Evolutionary conservation across 2,888 invertebrate genomes (phyloP).

Genomic region (Yponomeuta sedellus): DNA sequence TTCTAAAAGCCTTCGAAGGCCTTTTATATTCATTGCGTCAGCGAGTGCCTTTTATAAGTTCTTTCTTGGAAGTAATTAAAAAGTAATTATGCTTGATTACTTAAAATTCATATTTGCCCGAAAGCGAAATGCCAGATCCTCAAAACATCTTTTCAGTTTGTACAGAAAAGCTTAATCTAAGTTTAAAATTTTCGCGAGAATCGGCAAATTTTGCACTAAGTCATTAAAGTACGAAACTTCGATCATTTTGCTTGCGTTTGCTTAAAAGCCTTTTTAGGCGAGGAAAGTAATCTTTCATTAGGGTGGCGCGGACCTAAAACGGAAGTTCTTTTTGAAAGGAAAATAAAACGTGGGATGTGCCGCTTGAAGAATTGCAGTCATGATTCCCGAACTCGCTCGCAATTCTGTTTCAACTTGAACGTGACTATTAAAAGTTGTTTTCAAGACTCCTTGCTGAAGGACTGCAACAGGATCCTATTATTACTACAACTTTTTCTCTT

Average conservation of each 20-base stretch:
- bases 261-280: slow-evolving; percentile 76
- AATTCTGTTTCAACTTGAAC: slow-evolving; percentile 20
- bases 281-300: slow-evolving; percentile 76
- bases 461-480: too few species aligned
- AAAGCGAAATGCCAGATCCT: slow-evolving; percentile 54
- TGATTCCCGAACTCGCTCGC: not conserved
- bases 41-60: slow-evolving; percentile 28
- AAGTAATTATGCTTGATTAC: slow-evolving; percentile 68
- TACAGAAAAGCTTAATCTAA: slow-evolving; percentile 75
- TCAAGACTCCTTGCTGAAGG: too few species aligned
- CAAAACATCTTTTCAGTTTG: slow-evolving; percentile 65
- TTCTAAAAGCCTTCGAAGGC: slow-evolving; percentile 15
- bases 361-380: too few species aligned
- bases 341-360: slow-evolving; percentile 73
- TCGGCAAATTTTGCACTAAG: slow-evolving; percentile 76
- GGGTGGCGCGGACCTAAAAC: slow-evolving; percentile 71
- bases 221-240: slow-evolving; percentile 77
- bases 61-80: slow-evolving; percentile 69
- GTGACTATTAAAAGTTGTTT: too few species aligned
- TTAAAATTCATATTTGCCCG: slow-evolving; percentile 66
- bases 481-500: too few species aligned
- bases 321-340: slow-evolving; percentile 76
- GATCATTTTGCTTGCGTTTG: slow-evolving; percentile 73
- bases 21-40: slow-evolving; percentile 29
- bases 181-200: slow-evolving; percentile 75